These are phyloP conservation scores for Stenodema calcarata DNA, from an alignment of 2,888 invertebrate species.

Conservation along the genomic window DNA sequence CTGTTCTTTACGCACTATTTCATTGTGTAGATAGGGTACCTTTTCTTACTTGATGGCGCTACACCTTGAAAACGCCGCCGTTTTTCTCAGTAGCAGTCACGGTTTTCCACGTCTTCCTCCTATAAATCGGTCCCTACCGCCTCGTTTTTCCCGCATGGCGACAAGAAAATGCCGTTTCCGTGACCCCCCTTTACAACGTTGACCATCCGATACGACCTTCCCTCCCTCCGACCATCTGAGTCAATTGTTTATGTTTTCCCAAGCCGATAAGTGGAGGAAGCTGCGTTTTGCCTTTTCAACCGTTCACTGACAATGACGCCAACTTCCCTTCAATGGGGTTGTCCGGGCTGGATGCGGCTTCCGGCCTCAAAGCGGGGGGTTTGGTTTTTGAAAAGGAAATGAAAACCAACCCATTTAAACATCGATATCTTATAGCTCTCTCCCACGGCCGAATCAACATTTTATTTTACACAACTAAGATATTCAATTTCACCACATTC, in stretches of 20 bases:
- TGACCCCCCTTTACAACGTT: not conserved
- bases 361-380: not conserved
- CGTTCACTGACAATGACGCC: not conserved
- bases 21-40: too few species aligned
- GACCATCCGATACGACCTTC: not conserved
- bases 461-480: too few species aligned
- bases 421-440: too few species aligned
- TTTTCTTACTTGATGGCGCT: too few species aligned
- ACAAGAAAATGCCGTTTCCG: constrained; percentile 4
- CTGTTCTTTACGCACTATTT: too few species aligned
- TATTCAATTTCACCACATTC: too few species aligned
- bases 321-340: not conserved
- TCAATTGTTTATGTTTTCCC: constrained; percentile 16
- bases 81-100: not conserved
- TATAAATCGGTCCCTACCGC: not conserved
- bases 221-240: not conserved
- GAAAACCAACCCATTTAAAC: not conserved
- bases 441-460: too few species aligned
- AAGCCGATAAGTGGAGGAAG: constrained; percentile 24
- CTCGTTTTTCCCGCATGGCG: not conserved
- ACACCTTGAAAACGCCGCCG: too few species aligned
- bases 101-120: not conserved
- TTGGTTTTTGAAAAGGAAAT: not conserved
- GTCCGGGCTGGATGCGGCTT: not conserved
- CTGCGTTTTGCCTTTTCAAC: constrained; percentile 20